These are phyloP conservation scores for Anas capensis DNA, from an alignment of 2,797 vertebrate species.

Conservation along the genomic window DNA sequence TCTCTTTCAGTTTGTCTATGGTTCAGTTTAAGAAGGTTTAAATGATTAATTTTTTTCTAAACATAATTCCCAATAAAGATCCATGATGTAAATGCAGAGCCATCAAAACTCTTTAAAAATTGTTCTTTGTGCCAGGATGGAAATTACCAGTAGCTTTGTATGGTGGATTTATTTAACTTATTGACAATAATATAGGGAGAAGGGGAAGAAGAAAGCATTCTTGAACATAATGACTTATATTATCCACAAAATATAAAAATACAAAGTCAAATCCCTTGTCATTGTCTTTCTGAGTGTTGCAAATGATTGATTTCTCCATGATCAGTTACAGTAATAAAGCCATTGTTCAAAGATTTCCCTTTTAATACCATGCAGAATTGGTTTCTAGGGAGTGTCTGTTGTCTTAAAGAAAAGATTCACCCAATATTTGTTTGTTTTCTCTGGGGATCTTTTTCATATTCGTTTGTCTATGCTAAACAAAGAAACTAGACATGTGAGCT, in stretches of 20 bases:
- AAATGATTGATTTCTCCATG: not conserved
- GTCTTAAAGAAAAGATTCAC: not conserved
- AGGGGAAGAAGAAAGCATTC: not conserved
- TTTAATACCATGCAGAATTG: not conserved
- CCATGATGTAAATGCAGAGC: constrained; percentile 13
- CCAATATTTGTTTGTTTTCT: not conserved
- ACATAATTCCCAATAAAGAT: constrained; percentile 38
- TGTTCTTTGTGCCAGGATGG: not conserved
- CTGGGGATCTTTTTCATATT: not conserved
- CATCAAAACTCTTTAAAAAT: constrained; percentile 34
- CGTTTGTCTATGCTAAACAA: not conserved
- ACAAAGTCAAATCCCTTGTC: not conserved
- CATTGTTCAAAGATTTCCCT: not conserved
- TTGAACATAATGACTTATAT: not conserved
- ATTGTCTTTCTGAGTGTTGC: not conserved
- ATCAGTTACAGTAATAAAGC: not conserved
- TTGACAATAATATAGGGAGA: not conserved
- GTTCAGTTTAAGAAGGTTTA: constrained; percentile 44
- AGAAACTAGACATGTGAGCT: not conserved
- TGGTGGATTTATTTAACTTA: not conserved
- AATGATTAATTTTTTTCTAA: constrained; percentile 54
- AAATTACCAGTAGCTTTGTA: not conserved
- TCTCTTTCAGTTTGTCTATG: constrained; percentile 9
- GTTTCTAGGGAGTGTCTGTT: not conserved
- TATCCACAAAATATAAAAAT: not conserved